phyloP scores from a whole-genome alignment of 1,140 invertebrate genomes.

The Conus betulinus region DNA sequence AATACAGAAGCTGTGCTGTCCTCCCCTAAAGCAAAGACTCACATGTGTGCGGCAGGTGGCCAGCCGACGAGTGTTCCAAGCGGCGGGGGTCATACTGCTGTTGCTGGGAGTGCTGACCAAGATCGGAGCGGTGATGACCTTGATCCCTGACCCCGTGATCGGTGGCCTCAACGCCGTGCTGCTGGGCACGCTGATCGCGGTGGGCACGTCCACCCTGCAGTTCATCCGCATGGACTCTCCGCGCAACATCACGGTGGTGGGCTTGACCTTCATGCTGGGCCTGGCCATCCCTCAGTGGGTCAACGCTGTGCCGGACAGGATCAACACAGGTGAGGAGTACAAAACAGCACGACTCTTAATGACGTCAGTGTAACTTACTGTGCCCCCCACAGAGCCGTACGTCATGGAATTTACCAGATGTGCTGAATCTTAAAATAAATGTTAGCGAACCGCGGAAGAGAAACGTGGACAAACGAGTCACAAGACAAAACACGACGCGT shows the following conservation, averaged over 20 bases:
- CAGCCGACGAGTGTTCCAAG: constrained; percentile 78
- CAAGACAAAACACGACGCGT: too few relatives aligned
- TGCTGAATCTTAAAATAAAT: too few relatives aligned
- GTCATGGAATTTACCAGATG: too few relatives aligned
- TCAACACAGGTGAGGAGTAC: constrained; percentile 47
- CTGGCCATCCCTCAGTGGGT: constrained; percentile 65
- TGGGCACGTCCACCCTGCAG: background rate
- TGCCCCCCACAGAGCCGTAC: too few relatives aligned
- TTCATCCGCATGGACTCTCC: constrained; percentile 62
- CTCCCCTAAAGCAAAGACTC: background rate
- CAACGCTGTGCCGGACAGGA: constrained; percentile 24
- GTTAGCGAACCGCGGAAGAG: too few relatives aligned
- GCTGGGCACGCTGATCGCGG: background rate
- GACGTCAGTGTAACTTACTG: too few relatives aligned
- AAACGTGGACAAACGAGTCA: too few relatives aligned
- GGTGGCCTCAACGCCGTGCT: constrained; percentile 78
- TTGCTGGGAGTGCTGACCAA: constrained; percentile 82
- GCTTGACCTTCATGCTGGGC: constrained; percentile 71
- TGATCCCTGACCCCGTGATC: constrained; percentile 90
- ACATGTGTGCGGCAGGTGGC: constrained; percentile 55
- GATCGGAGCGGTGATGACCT: constrained; percentile 88
- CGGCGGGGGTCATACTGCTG: constrained; percentile 86
- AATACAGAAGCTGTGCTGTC: too few relatives aligned
- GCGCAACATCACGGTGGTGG: constrained; percentile 60
- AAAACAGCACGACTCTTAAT: too few relatives aligned